Base-by-base conservation (phyloP, 2,113 vertebrate genomes). In the Takifugu bimaculatus region DNA sequence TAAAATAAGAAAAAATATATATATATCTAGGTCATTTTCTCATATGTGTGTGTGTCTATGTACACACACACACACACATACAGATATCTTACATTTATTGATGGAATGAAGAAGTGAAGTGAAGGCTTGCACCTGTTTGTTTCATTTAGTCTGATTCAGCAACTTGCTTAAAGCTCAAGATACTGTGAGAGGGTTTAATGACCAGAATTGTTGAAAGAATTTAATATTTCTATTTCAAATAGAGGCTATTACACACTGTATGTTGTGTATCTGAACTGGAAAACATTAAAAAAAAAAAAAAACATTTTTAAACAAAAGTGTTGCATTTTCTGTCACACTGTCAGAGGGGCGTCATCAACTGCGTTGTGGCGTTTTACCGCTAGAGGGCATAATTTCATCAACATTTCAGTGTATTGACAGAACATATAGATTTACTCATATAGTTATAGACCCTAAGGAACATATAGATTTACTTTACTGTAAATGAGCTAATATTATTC, bases 161-260 rank as follows among this genome's bases (percentile, higher is more conserved):
- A 87, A 88, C 68, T 74, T 82, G 85, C 86, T 87, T 83, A 72
- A 81, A 82, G 85, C 80, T 89, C 75, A 72, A 88, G 81, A 82
- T 76, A 74, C 78, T 80, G 82, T 77, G 74, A 82, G 84, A 79
- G 80, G 82, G 78, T 72, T 80, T 82, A 78, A 81, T 69, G 88
- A 84, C 77, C 71, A 74, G 81, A 82, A 68, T 74, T 75, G 78
- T 86, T 85, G 77, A 82, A 85, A 77, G 70, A 86, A 72, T 75
- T 80, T 76, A 87, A 90, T 90, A 91, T 91, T 92, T 92, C 90
- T 90, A 90, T 92, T 91, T 91, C 89, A 89, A 90, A 91, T 91
- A 91, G 88, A 90, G 87, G 88, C 85, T 91, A 90, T 88, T 91
- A 91, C 90, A 92, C 91, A 91, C 91, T 91, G 89, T 91, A 91